These are phyloP conservation scores for Musca domestica DNA, from an alignment of 1,140 invertebrate genomes.

Conservation along the genomic window DNA sequence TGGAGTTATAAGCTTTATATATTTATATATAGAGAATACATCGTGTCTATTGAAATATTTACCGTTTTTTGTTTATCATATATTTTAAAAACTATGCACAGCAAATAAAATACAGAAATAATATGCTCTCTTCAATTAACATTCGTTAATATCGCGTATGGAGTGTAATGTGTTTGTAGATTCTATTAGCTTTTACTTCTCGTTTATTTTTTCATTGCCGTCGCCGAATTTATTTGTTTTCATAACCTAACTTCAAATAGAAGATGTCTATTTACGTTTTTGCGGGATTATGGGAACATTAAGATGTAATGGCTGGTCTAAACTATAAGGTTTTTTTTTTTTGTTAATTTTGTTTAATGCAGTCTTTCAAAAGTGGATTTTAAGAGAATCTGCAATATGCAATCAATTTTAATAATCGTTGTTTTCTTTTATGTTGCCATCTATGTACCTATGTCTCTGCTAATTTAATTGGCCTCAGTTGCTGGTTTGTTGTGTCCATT, in stretches of 20 bases:
- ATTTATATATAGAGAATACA: too few relatives aligned
- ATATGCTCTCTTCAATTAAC: neutral
- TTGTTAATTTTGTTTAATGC: conserved; percentile 9
- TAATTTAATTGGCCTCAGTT: conserved; percentile 23
- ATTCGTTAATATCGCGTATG: neutral
- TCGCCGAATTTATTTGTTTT: too few relatives aligned
- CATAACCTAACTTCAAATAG: neutral
- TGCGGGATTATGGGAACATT: too few relatives aligned
- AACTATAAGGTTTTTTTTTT: neutral
- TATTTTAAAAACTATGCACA: conserved; percentile 16
- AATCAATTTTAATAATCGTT: conserved; percentile 6
- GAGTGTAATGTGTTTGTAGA: conserved; percentile 9
- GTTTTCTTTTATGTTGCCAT: neutral
- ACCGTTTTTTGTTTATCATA: neutral
- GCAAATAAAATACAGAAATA: conserved; percentile 15
- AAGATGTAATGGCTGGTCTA: neutral
- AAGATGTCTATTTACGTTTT: neutral
- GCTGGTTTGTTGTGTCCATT: conserved; percentile 42
- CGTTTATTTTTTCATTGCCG: too few relatives aligned
- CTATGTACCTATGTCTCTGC: neutral
- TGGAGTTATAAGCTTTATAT: too few relatives aligned
- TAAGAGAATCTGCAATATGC: conserved; percentile 9
- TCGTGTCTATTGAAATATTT: too few relatives aligned
- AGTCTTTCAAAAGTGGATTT: conserved; percentile 6
- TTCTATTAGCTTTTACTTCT: neutral